A percentile compares a stretch with the other conserved stretches of the same genome.
Evolutionary conservation across 1,140 invertebrate species (phyloP).

Genomic region (Drosophila asahinai): DNA sequence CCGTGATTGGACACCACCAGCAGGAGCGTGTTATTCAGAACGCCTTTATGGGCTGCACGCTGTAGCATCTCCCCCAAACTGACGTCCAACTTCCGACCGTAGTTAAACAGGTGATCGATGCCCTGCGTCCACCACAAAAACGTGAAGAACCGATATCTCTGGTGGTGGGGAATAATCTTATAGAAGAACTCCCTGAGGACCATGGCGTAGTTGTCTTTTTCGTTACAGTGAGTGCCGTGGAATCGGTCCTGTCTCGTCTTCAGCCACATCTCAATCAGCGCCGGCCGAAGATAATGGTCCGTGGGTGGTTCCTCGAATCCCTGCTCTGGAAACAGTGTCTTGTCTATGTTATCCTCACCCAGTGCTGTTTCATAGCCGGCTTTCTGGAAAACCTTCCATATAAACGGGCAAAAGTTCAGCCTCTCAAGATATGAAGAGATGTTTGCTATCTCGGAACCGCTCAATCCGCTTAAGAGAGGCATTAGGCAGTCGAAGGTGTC

Average conservation of each 20-base stretch:
- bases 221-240: constrained; percentile 85
- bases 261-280: constrained; percentile 87
- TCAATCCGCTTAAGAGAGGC: constrained; percentile 89
- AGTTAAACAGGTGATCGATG: constrained; percentile 90
- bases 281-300: constrained; percentile 92
- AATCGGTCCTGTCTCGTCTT: constrained; percentile 37
- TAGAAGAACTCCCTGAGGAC: constrained; percentile 86
- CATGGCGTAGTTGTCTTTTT: constrained; percentile 86
- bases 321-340: constrained; percentile 91
- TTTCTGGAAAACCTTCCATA: constrained; percentile 91
- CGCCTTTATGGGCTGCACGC: constrained; percentile 86
- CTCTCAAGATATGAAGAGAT: constrained; percentile 84
- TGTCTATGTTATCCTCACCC: constrained; percentile 90
- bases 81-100: constrained; percentile 88
- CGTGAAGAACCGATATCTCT: constrained; percentile 87
- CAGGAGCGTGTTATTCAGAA: constrained; percentile 89
- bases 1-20: constrained; percentile 96
- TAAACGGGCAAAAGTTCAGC: constrained; percentile 89
- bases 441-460: constrained; percentile 80
- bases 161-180: constrained; percentile 81
- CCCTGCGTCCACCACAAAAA: constrained; percentile 92
- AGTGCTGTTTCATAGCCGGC: constrained; percentile 91
- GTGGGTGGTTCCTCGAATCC: constrained; percentile 92
- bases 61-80: constrained; percentile 87
- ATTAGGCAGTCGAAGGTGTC: constrained; percentile 88